phyloP scores from a whole-genome alignment of 2,888 invertebrate genomes.

The Baronia brevicornis region DNA sequence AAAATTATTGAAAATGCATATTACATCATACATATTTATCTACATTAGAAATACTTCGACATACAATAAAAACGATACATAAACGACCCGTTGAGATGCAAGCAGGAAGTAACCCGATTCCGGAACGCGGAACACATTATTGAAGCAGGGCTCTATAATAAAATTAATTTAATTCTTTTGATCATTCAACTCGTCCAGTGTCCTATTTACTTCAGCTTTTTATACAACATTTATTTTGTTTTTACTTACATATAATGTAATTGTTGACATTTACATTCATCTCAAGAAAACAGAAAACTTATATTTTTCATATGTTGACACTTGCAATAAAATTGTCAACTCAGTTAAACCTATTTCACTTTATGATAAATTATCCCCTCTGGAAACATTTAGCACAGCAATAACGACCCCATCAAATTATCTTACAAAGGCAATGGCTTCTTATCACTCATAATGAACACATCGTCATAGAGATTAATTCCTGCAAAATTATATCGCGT shows the following conservation, averaged over 20 bases:
- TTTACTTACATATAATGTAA: no score
- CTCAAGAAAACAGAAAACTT: no score
- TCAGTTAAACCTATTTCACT: no score
- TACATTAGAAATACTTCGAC: no score
- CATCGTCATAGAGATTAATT: constrained; percentile 49
- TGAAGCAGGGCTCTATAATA: constrained; percentile 43
- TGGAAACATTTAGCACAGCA: constrained; percentile 23
- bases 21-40: no score
- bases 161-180: constrained; percentile 46
- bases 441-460: constrained; percentile 60
- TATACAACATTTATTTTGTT: no score
- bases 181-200: constrained; percentile 29
- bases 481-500: constrained; percentile 57
- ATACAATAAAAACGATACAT: no score
- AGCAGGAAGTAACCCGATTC: constrained; percentile 47
- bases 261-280: no score
- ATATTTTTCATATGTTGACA: no score
- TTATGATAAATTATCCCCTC: constrained; percentile 4
- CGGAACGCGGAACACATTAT: constrained; percentile 33
- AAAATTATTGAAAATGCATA: no score
- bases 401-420: constrained; percentile 33
- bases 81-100: constrained; percentile 22
- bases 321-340: no score
- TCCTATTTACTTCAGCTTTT: no score
- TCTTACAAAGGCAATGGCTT: constrained; percentile 40